Evolutionary conservation across 2,888 invertebrate genomes (phyloP).

Genomic region (Cabera pusaria): DNA sequence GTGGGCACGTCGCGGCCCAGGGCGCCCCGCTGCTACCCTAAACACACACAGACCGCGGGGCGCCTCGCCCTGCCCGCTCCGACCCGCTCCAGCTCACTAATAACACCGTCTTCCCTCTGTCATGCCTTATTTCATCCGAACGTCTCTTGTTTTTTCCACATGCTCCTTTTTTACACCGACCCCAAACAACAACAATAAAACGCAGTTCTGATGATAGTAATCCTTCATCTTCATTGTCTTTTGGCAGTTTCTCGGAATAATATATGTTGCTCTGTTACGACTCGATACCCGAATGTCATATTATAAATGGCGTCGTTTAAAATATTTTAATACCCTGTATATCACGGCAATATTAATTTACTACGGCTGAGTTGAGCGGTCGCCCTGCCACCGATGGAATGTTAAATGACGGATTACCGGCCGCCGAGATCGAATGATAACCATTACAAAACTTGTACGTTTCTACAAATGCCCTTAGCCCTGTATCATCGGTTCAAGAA

Average conservation of each 20-base stretch:
- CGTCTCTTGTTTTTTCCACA: constrained; percentile 73
- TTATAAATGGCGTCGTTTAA: constrained; percentile 82
- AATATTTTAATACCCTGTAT: constrained; percentile 82
- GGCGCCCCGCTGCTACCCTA: constrained; percentile 66
- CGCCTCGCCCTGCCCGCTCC: constrained; percentile 61
- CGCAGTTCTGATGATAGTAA: constrained; percentile 78
- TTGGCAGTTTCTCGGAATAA: constrained; percentile 82
- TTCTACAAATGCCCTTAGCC: constrained; percentile 58
- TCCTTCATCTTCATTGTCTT: constrained; percentile 83
- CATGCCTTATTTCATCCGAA: constrained; percentile 75
- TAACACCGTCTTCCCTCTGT: constrained; percentile 77
- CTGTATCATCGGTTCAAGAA: too few relatives aligned
- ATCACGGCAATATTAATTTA: constrained; percentile 81
- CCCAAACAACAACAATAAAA: constrained; percentile 77
- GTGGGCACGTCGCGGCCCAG: constrained; percentile 49
- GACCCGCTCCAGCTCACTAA: constrained; percentile 71
- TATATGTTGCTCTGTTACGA: constrained; percentile 76
- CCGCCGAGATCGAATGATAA: constrained; percentile 75
- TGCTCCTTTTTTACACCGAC: constrained; percentile 66
- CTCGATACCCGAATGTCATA: constrained; percentile 79
- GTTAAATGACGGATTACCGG: constrained; percentile 81
- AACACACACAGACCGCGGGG: constrained; percentile 82
- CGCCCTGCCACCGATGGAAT: constrained; percentile 77
- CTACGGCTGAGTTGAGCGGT: constrained; percentile 77
- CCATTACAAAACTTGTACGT: constrained; percentile 58